Percentiles rank a stretch among this genome's conserved stretches.
Evolutionary conservation across 2,797 vertebrate species (phyloP).

Genomic region (Mastacembelus armatus): DNA sequence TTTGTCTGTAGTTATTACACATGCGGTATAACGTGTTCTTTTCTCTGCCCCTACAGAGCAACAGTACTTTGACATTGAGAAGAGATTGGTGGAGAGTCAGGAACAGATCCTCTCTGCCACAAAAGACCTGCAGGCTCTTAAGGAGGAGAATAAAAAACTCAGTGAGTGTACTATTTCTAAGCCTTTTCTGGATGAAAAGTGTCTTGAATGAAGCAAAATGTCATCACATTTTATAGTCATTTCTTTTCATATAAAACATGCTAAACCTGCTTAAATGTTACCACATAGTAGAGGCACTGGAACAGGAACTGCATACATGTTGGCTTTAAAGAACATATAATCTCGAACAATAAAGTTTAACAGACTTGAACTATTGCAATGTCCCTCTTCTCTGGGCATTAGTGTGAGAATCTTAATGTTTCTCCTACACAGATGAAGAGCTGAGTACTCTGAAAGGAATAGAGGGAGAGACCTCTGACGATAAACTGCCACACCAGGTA

Average conservation of each 20-base stretch:
- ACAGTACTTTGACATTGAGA: conserved; percentile 96
- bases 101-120: conserved; percentile 91
- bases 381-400: too few species aligned
- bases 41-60: conserved; percentile 86
- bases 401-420: not conserved
- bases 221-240: not conserved
- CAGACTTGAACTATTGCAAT: not conserved
- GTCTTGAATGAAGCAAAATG: too few species aligned
- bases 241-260: not conserved
- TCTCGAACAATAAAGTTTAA: too few species aligned
- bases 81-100: conserved; percentile 90
- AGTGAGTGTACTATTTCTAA: too few species aligned
- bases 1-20: too few species aligned
- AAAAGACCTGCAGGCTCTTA: conserved; percentile 87
- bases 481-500: conserved; percentile 73
- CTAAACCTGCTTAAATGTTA: not conserved
- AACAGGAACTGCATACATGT: too few species aligned
- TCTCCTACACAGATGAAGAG: conserved; percentile 70
- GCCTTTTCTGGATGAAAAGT: too few species aligned
- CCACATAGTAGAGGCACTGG: not conserved
- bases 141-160: conserved; percentile 89
- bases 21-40: too few species aligned
- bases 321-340: not conserved
- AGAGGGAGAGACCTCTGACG: conserved; percentile 69
- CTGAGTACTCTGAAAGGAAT: conserved; percentile 76